These are phyloP conservation scores for Phrynosoma blainvillii DNA, from an alignment of 2,113 vertebrate genomes.

Conservation along the genomic window DNA sequence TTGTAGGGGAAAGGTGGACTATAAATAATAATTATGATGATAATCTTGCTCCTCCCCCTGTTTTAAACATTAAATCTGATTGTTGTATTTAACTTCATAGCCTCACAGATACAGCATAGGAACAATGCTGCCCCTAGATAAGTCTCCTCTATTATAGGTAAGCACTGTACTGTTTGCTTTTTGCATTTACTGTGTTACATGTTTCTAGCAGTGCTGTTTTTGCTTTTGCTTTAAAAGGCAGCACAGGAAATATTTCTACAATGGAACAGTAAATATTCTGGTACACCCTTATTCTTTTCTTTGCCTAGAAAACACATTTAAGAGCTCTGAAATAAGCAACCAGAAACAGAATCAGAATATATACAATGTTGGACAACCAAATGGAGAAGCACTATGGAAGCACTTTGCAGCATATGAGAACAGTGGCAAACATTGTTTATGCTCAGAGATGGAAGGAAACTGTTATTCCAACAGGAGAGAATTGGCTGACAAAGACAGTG, in stretches of 20 bases:
- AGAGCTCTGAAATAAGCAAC: not conserved
- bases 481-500: no score
- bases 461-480: no score
- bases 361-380: not conserved
- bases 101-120: not conserved
- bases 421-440: no score
- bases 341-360: not conserved
- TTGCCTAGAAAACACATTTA: not conserved
- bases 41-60: not conserved
- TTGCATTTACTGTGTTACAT: not conserved
- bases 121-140: not conserved
- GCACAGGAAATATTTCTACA: not conserved
- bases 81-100: not conserved
- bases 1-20: no score
- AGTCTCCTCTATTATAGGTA: rapidly evolving
- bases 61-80: not conserved
- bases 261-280: rapidly evolving
- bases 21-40: no score
- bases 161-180: not conserved
- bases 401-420: no score
- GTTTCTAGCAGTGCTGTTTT: not conserved
- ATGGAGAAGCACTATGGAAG: not conserved
- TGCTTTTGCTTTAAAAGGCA: not conserved
- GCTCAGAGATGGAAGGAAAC: no score
- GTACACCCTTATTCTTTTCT: not conserved